Evolutionary conservation across 2,797 vertebrate species (phyloP).

Genomic region (Sebastes umbrosus): DNA sequence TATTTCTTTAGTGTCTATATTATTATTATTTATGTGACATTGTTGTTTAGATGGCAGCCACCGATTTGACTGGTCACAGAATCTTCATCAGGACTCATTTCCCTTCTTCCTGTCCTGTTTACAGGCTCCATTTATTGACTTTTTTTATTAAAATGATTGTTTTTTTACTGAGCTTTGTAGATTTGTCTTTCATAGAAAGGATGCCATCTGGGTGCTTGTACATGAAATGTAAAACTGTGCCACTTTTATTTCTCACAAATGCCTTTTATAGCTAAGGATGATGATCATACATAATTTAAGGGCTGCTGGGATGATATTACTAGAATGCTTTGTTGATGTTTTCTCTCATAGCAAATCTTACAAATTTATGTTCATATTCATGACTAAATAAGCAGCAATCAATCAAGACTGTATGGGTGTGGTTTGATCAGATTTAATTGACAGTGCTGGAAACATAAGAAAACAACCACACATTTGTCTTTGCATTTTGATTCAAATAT

Average conservation of each 20-base stretch:
- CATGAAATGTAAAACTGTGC: background rate
- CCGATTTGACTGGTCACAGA: background rate
- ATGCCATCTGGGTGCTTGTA: constrained; percentile 30
- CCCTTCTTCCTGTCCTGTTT: background rate
- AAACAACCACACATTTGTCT: background rate
- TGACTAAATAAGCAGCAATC: background rate
- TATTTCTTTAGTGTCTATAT: too few species aligned
- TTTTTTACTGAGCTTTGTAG: constrained; percentile 9
- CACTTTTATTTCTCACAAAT: background rate
- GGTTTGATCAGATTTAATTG: background rate
- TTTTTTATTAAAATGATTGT: constrained; percentile 38
- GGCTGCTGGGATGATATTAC: background rate
- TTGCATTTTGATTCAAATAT: background rate
- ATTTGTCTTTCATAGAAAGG: constrained; percentile 43
- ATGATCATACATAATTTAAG: background rate
- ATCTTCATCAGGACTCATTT: constrained; percentile 26
- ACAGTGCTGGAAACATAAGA: background rate
- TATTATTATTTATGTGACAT: too few species aligned
- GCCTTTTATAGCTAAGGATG: background rate
- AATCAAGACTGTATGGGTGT: background rate
- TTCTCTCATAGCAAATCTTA: background rate
- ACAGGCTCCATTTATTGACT: background rate
- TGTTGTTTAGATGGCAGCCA: background rate
- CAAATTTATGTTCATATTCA: background rate
- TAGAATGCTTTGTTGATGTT: background rate